Evolutionary conservation across 92 coral and sea anemone genomes (phyloP), one percentile per base, ranked within the genome.

Genomic region (Isaurus tuberculatus): DNA sequence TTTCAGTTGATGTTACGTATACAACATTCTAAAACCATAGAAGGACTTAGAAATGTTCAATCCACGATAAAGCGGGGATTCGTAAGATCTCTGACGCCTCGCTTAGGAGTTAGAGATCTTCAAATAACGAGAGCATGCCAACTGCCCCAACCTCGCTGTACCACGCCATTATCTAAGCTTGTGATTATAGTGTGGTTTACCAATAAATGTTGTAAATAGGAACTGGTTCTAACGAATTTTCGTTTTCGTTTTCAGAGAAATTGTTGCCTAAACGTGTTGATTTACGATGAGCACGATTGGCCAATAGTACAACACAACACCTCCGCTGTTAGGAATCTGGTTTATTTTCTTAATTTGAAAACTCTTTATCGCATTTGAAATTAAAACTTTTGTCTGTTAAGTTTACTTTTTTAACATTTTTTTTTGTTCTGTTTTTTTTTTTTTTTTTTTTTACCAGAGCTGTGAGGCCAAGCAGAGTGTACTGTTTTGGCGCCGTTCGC

Each of bases 231-330:
- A 14, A 17, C 14, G 6, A 16, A 51, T 30, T 29, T 28, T 15
- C 4, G 23, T 20, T 55, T 20, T 55, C 5, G 23, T 33, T 60
- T 75, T 58, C 49, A 77, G 82, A 32, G 53, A n/a, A 20, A 58
- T 16, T 77, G 82, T 32, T 77, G 82, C 30, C 82, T 31, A 61
- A 77, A 23, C 16, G 33, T 77, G 25, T 34, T 77, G 3, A 77
- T 77, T 37, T 77, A 58, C 46, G 82, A 77, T 5, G 55, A 77
- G 5, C 29, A 36, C 14, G 82, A 77, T 9, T 77, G 82, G 82
- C 25, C 82, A 19, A 55, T 20, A 14, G 70, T 77, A 3, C 22
- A 33, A 36, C 82, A 36, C 70, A 77, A 77, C 70, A 57, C 57
- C 2, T 57, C 82, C 25, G 82, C 82, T n/a, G 82, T 77, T 36